These are phyloP conservation scores for Phacellophora camtschatica DNA, from an alignment of 30 jellyfish, hydroid and myxozoan species.

Conservation along the genomic window DNA sequence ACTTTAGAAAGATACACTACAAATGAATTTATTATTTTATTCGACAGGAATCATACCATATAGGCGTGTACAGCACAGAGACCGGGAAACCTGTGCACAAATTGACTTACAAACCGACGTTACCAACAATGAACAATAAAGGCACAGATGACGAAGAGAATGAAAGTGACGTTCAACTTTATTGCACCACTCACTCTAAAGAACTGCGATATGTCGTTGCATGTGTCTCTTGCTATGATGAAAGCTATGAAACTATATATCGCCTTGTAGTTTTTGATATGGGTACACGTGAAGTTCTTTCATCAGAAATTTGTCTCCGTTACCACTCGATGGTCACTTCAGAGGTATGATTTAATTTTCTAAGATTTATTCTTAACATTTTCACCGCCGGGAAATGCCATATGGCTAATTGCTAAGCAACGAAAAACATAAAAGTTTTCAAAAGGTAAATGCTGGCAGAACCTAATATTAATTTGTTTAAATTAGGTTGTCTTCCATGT, in stretches of 20 bases:
- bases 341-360: slow-evolving; percentile 26
- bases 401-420: no score
- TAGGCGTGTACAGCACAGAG: slow-evolving; percentile 11
- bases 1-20: neutral
- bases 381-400: no score
- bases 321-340: slow-evolving; percentile 33
- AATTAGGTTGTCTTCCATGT: no score
- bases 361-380: no score
- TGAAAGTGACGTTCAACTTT: neutral
- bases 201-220: slow-evolving; percentile 24
- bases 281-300: slow-evolving; percentile 23
- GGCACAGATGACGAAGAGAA: neutral
- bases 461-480: no score
- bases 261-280: slow-evolving; percentile 55
- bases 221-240: slow-evolving; percentile 30
- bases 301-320: neutral
- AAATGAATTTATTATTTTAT: neutral
- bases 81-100: slow-evolving; percentile 26
- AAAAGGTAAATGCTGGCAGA: no score
- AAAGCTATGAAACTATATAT: neutral
- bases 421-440: no score
- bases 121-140: neutral
- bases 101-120: neutral
- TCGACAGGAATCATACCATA: neutral
- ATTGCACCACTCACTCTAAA: neutral